Base-by-base conservation (phyloP, 2,113 vertebrate genomes). In the Nyctibius bracteatus region DNA sequence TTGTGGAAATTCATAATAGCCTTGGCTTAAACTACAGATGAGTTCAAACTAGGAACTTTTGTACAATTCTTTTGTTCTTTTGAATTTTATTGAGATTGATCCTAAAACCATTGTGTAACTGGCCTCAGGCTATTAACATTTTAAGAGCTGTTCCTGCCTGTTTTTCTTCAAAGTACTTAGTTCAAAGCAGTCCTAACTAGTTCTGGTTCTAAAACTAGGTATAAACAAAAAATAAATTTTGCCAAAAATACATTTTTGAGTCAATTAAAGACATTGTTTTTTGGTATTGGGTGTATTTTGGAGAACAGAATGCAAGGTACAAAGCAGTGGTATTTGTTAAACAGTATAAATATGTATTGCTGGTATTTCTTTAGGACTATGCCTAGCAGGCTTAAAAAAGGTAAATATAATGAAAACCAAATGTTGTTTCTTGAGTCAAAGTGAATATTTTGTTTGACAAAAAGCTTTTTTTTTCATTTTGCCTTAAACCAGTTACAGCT, bases 401-500 rank as follows among this genome's bases (percentile, higher is more conserved):
- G 10, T 79, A 86, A 94, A 27, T 74, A 10, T 43, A 94, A 95
- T 59, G 80, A 74, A 91, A 94, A 67, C 22, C 94, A 91, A 79
- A 89, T 49, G 77, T 39, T 58, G 19, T 8, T 54, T 81, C 65
- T 74, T 55, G 35, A 73, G 46, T 58, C 33, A 62, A 61, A 94
- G 30, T 11, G 6, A 66, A 14, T 51, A 70, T 83, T 81, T 77
- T 54, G 2, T 80, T 81, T 74, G 43, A 84, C 43, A 86, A 83
- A 91, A 91, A 46, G 25, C 18, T 93, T 92, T 83, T 78, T 21
- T 83, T 97, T 94, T 92, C 27, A 46, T 92, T 94, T 93, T 88
- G 8, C 6, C 47, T 66, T 67, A 74, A 94, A 94, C n/a, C 23
- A 74, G 49, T 86, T 51, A 24, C 95, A 94, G 75, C 80, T 94